Base-by-base conservation (phyloP, 2,888 invertebrate genomes). In the Cryptophagus acutangulus region DNA sequence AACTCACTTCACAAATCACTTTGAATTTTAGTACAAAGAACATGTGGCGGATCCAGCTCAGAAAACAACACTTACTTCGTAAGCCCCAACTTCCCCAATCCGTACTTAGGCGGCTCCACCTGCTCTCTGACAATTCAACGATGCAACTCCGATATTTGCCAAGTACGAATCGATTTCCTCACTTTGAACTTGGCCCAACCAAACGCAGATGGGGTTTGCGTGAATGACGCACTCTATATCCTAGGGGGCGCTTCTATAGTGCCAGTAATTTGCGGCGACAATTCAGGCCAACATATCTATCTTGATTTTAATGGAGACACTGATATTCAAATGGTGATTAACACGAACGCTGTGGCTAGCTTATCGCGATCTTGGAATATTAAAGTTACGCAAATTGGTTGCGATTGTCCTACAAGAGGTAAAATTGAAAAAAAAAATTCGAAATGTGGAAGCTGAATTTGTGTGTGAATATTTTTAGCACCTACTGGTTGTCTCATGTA, bases 61-160 rank as follows among this genome's bases (percentile, higher is more conserved):
- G 76, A 79, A 31, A 89, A 89, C 63, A 87, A 85, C 57, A 88
- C 89, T 0, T 88, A 89, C 61, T 90, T 89, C 65, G 78, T 79
- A 6, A 90, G 84, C 62, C 81, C 82, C 0, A 79, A 78, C 3
- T 88, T 83, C 67, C 88, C 88, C 0, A 73, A 76, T 0, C 75
- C 82, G 0, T 83, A 78, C 57, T 3, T 12, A 12, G 67, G 76
- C 1, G 84, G 83, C 1, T 74, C 77, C 29, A 73, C 79, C 3
- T 90, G 89, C 60, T 74, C 76, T 3, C 75, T 88, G 52, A 79
- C 79, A 9, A 77, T 90, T 1, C 75, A 76, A 48, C 79, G 81
- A 38, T 81, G 82, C 55, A 82, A 79, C 62, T 63, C 68, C 26
- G 75, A 78, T 46, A 74, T 83, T 49, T 84, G 83, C 51, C 84